phyloP scores from a whole-genome alignment of 2,888 invertebrate species.

The Polydrusus cervinus region DNA sequence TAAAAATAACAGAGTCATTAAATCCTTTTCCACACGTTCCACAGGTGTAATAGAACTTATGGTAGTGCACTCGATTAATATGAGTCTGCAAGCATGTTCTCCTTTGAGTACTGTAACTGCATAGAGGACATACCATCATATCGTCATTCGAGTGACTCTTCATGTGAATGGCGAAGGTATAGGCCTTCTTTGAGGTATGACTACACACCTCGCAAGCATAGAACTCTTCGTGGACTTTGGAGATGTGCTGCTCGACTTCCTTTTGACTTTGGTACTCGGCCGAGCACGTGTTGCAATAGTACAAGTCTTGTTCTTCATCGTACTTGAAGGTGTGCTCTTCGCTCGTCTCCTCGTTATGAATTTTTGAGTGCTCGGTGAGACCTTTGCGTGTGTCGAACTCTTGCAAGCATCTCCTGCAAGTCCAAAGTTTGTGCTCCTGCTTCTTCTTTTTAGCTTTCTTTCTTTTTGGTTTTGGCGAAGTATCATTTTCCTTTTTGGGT shows the following conservation, averaged over 20 bases:
- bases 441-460: conserved; percentile 50
- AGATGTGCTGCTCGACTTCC: conserved; percentile 62
- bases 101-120: conserved; percentile 61
- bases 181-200: conserved; percentile 63
- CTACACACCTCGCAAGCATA: conserved; percentile 68
- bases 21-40: conserved; percentile 73
- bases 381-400: conserved; percentile 61
- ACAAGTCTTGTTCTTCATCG: conserved; percentile 62
- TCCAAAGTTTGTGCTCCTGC: conserved; percentile 62
- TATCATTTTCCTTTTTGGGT: conserved; percentile 24
- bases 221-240: conserved; percentile 61
- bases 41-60: conserved; percentile 72
- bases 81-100: conserved; percentile 69
- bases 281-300: conserved; percentile 63
- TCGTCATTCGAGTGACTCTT: conserved; percentile 62
- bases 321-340: conserved; percentile 63
- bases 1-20: conserved; percentile 70
- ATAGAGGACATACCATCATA: conserved; percentile 62
- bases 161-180: conserved; percentile 65
- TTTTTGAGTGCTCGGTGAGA: conserved; percentile 63
- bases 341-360: conserved; percentile 63
- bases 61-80: conserved; percentile 75
- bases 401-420: conserved; percentile 63
- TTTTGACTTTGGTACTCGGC: conserved; percentile 62
- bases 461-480: conserved; percentile 22